These are phyloP conservation scores for Sturnus vulgaris DNA, from an alignment of 2,113 vertebrate species.

Conservation along the genomic window DNA sequence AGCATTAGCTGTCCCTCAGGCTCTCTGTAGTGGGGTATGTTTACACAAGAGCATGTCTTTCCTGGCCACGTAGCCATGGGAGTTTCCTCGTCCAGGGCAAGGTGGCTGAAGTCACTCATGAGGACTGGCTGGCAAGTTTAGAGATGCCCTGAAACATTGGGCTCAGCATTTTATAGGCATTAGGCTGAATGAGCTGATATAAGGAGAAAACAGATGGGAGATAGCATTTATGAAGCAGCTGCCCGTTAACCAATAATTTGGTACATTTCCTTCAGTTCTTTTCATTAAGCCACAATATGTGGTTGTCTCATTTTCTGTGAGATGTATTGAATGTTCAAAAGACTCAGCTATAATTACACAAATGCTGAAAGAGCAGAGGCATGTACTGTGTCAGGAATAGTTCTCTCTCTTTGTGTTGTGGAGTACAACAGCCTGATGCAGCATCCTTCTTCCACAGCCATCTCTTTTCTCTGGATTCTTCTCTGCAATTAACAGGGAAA, in stretches of 20 bases:
- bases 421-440: background rate
- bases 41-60: background rate
- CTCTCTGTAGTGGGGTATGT: background rate
- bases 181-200: background rate
- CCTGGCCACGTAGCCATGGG: fast-evolving
- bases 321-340: constrained; percentile 34
- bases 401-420: background rate
- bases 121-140: background rate
- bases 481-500: background rate
- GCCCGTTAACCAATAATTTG: constrained; percentile 16
- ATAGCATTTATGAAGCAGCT: constrained; percentile 49
- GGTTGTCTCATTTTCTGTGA: constrained; percentile 35
- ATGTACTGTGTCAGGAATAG: background rate
- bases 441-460: background rate
- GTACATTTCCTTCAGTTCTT: constrained; percentile 49
- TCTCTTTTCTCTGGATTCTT: background rate
- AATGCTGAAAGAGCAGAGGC: constrained; percentile 8
- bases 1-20: background rate
- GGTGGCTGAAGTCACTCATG: background rate
- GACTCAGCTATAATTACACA: constrained; percentile 13
- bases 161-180: constrained; percentile 17
- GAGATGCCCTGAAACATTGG: background rate
- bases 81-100: background rate
- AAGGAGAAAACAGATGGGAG: constrained; percentile 27
- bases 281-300: constrained; percentile 55